Percentiles rank a stretch among this genome's conserved stretches.
phyloP scores from a whole-genome alignment of 53 echinoderm and acorn worm genomes.

The Echinometra lucunter region DNA sequence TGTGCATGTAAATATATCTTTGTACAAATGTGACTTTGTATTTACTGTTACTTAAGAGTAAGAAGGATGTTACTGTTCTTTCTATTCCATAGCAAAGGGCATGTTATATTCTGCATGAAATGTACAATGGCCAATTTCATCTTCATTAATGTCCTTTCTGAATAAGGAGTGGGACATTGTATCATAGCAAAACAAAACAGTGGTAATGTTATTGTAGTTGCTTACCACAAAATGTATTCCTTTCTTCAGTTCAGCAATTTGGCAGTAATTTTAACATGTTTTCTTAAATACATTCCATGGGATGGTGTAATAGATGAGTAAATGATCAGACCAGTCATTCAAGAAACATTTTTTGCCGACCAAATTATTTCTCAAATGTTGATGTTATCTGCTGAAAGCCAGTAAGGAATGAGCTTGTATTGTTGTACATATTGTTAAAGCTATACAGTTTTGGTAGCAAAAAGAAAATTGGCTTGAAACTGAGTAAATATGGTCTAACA shows the following conservation, averaged over 20 bases:
- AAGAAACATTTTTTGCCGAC: background rate
- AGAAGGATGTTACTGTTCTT: background rate
- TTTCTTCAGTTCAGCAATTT: background rate
- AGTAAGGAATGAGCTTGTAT: background rate
- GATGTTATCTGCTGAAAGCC: background rate
- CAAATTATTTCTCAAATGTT: background rate
- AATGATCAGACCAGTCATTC: background rate
- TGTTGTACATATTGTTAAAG: background rate
- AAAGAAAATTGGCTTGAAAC: too few species aligned
- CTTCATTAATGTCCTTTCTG: background rate
- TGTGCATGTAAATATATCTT: conserved; percentile 1
- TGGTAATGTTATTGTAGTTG: background rate
- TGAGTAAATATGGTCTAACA: too few species aligned
- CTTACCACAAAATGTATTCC: background rate
- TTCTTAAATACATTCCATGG: conserved; percentile 36
- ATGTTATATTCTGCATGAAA: background rate
- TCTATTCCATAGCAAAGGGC: background rate
- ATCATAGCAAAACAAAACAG: background rate
- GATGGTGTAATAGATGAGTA: conserved; percentile 10
- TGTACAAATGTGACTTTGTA: background rate
- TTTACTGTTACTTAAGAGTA: background rate
- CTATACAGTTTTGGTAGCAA: too few species aligned
- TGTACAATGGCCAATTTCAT: background rate
- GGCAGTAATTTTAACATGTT: background rate
- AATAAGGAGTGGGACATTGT: background rate